These are phyloP conservation scores for Polyodon spathula DNA, from an alignment of 2,113 vertebrate species.

Conservation along the genomic window DNA sequence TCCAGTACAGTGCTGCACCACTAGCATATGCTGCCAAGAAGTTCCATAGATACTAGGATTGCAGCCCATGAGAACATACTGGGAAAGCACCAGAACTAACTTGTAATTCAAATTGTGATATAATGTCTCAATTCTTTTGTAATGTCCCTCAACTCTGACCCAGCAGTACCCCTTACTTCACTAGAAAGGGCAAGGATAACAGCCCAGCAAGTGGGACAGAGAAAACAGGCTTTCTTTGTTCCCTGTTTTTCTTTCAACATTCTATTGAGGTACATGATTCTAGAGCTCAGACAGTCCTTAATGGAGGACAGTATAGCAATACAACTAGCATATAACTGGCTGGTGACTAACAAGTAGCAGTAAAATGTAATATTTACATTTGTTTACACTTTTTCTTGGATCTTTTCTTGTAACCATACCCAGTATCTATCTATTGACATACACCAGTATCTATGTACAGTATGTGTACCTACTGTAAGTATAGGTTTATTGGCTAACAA, in stretches of 20 bases:
- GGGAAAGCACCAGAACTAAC: conserved; percentile 41
- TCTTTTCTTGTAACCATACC: conserved; percentile 15
- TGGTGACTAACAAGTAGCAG: conserved; percentile 39
- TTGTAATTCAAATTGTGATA: conserved; percentile 66
- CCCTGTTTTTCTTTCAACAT: conserved; percentile 64
- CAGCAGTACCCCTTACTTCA: conserved; percentile 59
- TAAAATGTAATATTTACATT: conserved; percentile 13
- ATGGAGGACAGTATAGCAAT: conserved; percentile 31
- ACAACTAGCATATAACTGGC: conserved; percentile 35
- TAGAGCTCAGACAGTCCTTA: conserved; percentile 56
- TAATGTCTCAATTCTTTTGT: conserved; percentile 69
- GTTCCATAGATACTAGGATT: conserved; percentile 36
- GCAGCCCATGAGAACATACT: conserved; percentile 45
- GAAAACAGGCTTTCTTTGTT: conserved; percentile 93
- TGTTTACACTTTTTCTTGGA: background rate
- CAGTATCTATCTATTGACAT: background rate
- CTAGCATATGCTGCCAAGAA: conserved; percentile 53
- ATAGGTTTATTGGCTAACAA: no score
- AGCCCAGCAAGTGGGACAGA: conserved; percentile 78
- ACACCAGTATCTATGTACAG: no score
- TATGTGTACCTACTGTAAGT: no score
- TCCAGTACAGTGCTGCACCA: conserved; percentile 35
- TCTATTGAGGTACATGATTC: conserved; percentile 75
- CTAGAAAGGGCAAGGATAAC: conserved; percentile 84
- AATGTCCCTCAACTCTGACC: conserved; percentile 73